These are phyloP conservation scores for Gavialis gangeticus DNA, from an alignment of 2,113 vertebrate genomes.

Conservation along the genomic window DNA sequence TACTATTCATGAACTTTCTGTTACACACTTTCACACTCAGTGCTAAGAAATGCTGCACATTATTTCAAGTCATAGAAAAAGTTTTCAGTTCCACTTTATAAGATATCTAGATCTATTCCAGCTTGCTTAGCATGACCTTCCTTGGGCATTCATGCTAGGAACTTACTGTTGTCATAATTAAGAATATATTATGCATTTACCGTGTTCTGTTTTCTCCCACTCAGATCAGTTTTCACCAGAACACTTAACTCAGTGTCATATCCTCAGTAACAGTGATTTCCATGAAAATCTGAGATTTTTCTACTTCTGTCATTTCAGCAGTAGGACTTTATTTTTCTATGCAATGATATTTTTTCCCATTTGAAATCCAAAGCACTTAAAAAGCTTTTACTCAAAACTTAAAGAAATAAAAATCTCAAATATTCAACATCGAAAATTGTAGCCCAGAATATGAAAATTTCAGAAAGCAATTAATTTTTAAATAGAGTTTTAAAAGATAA, in stretches of 20 bases:
- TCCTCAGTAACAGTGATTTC: background rate
- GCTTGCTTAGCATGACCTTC: background rate
- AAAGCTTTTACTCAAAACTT: background rate
- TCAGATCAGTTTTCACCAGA: background rate
- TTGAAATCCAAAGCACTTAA: background rate
- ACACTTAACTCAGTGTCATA: background rate
- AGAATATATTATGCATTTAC: background rate
- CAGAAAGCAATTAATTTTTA: background rate
- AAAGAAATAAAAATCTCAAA: background rate
- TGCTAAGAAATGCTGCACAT: background rate
- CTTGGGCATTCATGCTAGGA: background rate
- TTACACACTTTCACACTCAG: background rate
- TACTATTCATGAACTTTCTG: background rate
- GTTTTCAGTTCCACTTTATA: background rate
- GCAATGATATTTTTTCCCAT: background rate
- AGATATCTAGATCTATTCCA: background rate
- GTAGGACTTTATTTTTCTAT: background rate
- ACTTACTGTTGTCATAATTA: background rate
- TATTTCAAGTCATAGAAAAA: background rate
- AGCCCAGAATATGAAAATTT: background rate
- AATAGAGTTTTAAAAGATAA: background rate
- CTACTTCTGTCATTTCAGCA: background rate
- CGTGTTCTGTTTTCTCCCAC: background rate
- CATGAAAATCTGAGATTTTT: background rate
- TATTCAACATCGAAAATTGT: background rate